Base-by-base conservation (phyloP, 2,888 invertebrate species). In the Tethea ocularis region DNA sequence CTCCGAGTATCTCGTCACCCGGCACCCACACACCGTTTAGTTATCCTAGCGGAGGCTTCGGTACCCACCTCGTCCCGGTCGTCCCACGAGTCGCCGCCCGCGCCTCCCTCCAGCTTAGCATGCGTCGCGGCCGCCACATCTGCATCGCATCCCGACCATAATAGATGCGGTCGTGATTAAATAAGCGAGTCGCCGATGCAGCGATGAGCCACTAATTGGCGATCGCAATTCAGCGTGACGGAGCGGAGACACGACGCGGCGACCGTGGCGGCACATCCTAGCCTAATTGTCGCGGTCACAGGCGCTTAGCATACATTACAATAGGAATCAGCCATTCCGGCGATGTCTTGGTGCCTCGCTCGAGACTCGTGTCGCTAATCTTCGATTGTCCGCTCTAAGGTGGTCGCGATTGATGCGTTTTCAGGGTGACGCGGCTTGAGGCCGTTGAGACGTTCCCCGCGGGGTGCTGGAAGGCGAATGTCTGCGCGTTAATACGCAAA, bases 301-400 rank as follows among this genome's bases (percentile, higher is more conserved):
- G 70, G 73, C 78, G 80, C 76, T 91, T 90, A 84, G 79, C 92
- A 92, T 91, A 88, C 86, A 91, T 92, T 91, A 89, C 86, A 86
- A 91, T 89, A 84, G 76, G 71, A 85, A 90, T 89, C 83, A 86
- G 80, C 82, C 72, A 82, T 81, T 81, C 84, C 71, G 71, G 69
- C 74, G 75, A 78, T 77, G 89, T 90, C 91, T 91, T 84, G 77
- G 78, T 72, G 69, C 66, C 72, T 63, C 72, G 62, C 75, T 71
- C 69, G 76, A 86, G 84, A 80, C 78, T 67, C 46, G 55, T 26
- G 22, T 24, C 10, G 33, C 52, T 56, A 62, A 59, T 52, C 36
- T 13, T 60, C 69, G 66, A 81, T 68, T 74, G 57, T 73, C 61
- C 62, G 59, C 72, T 71, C 64, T 80, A 66, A 60, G 59, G 1